phyloP scores from a whole-genome alignment of 1,140 invertebrate genomes.

The Ericerus pela region DNA sequence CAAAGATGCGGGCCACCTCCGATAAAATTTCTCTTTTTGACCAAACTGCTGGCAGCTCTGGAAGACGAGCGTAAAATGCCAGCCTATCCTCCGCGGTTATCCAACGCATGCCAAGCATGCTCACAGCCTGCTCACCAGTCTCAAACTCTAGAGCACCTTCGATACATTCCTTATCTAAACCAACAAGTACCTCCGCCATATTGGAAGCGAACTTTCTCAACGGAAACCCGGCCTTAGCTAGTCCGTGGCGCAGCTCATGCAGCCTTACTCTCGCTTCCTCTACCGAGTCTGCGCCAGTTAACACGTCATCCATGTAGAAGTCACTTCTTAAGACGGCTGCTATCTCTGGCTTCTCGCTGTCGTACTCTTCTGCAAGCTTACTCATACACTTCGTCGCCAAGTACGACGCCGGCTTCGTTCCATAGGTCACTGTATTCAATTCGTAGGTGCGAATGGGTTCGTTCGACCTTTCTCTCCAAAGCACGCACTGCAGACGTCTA shows the following conservation, averaged over 20 bases:
- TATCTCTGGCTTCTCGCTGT: conserved; percentile 23
- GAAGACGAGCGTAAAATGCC: neutral
- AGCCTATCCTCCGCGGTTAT: neutral
- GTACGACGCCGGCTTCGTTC: conserved; percentile 28
- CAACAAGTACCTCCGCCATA: neutral
- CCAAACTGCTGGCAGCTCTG: neutral
- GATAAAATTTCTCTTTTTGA: conserved; percentile 15
- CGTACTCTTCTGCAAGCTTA: conserved; percentile 23
- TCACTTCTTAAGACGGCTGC: conserved; percentile 23
- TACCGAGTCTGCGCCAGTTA: conserved; percentile 24
- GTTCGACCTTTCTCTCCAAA: conserved; percentile 27
- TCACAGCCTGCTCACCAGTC: neutral
- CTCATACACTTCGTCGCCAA: conserved; percentile 27
- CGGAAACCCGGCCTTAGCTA: neutral
- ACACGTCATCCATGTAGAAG: conserved; percentile 30
- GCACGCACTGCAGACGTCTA: conserved; percentile 30
- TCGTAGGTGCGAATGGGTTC: conserved; percentile 25
- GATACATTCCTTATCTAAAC: neutral
- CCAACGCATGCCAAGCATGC: conserved; percentile 6
- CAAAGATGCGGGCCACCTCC: conserved; percentile 15
- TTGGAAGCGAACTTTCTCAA: conserved; percentile 3
- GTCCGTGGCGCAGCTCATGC: neutral
- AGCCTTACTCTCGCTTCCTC: conserved; percentile 18
- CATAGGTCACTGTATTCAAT: conserved; percentile 32
- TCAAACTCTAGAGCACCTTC: neutral